Evolutionary conservation across 2,888 invertebrate genomes (phyloP).

Genomic region (Andrena trimmerana): DNA sequence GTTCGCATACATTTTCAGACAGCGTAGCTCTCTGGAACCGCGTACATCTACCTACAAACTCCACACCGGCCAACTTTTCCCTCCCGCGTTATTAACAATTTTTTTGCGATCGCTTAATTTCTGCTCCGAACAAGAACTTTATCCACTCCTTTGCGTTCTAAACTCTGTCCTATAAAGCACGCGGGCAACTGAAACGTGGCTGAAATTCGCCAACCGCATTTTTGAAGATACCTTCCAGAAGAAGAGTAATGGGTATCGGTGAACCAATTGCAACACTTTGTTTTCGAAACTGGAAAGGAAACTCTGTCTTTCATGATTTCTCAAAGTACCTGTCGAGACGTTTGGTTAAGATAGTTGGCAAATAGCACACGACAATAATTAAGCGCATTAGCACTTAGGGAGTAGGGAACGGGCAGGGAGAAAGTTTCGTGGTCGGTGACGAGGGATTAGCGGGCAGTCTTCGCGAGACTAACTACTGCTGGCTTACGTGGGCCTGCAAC

Average conservation of each 20-base stretch:
- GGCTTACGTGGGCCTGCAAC: constrained; percentile 55
- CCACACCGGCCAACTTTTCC: not conserved
- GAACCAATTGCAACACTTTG: too few species aligned
- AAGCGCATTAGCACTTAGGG: constrained; percentile 56
- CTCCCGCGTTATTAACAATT: constrained; percentile 1
- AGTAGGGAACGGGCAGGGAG: constrained; percentile 9
- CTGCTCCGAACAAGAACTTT: not conserved
- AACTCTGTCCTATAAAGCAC: too few species aligned
- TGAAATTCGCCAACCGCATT: too few species aligned
- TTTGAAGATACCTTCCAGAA: too few species aligned
- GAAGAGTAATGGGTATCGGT: too few species aligned
- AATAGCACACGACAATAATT: constrained; percentile 56
- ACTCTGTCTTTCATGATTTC: not conserved
- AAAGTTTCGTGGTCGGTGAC: constrained; percentile 57
- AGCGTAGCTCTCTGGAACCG: not conserved
- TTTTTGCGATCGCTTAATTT: not conserved
- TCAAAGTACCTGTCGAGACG: constrained; percentile 17
- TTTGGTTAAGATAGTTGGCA: constrained; percentile 26
- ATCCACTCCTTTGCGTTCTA: not conserved
- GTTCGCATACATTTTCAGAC: constrained; percentile 43
- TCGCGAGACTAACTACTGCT: constrained; percentile 62
- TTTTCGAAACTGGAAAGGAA: too few species aligned
- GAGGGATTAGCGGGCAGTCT: constrained; percentile 63
- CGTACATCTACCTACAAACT: constrained; percentile 11
- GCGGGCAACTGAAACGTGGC: too few species aligned